Conservation (phyloP, 2,888 invertebrate species). For the Lumbricus terrestris region DNA sequence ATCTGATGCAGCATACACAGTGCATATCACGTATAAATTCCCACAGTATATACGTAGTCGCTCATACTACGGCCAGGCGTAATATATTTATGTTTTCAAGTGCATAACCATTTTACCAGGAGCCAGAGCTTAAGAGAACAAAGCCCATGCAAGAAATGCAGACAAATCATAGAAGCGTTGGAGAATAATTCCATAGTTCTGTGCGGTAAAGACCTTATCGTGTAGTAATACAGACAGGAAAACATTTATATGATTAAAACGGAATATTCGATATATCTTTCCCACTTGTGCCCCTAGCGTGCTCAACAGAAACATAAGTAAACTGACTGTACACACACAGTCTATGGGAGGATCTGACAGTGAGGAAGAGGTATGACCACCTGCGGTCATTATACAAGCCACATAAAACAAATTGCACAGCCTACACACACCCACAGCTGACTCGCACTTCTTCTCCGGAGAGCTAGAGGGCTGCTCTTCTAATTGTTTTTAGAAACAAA, state of each 20-base stretch:
- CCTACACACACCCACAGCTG: no score
- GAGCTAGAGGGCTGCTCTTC: neutral
- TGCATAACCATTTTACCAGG: neutral
- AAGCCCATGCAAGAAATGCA: neutral
- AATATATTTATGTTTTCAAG: neutral
- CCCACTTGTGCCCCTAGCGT: no score
- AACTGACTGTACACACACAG: no score
- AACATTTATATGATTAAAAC: neutral
- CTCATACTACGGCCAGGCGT: neutral
- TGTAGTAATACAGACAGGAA: neutral
- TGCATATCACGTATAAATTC: neutral
- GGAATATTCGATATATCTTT: no score
- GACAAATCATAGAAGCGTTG: neutral
- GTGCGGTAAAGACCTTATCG: neutral
- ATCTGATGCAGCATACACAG: neutral
- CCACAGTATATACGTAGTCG: neutral
- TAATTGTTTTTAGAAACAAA: neutral
- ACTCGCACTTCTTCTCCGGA: no score
- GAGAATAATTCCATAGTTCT: neutral
- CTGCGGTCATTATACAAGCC: no score
- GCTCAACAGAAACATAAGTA: no score
- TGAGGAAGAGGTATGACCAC: no score
- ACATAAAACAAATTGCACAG: no score
- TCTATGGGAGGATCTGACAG: no score
- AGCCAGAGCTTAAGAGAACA: neutral